Evolutionary conservation across 2,113 vertebrate species (phyloP), one percentile per base, ranked within the genome.

Genomic region (Gnathonemus echidnorhynchus): DNA sequence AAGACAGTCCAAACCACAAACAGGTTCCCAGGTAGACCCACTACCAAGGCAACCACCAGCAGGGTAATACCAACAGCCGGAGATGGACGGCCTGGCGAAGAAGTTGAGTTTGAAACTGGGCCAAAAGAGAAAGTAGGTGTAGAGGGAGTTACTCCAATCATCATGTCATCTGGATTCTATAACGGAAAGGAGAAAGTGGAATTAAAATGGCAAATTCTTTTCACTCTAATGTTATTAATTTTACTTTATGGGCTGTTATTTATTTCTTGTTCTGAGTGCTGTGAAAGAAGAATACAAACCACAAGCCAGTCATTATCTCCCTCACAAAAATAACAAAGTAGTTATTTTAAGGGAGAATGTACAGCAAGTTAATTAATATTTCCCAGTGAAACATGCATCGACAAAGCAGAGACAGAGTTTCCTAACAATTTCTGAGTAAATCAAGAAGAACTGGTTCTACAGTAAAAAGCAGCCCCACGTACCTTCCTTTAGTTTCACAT

Each of bases 1-100:
- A 92, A 89, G 88, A 96, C 70, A 53, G 95, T 95, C 95, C 94
- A 95, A 49, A 95, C 94, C 1, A 96, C 95, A 46, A 96, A 95
- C 58, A 93, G 77, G 42, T 96, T 96, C 31, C 95, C 95, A 0
- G 95, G 95, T 5, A 96, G 91, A 8, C 95, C 95, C 45, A 96
- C 88, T 19, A 93, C 87, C 13, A 95, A 92, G 0, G 95, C 95
- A 92, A 95, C 90, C 84, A 94, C 91, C 8, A 96, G 92, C 58
- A 95, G 93, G 84, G 91, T 89, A 0, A 92, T 91, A 56, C 95
- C 94, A 21, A 52, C 48, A 49, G 1, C 46, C 4, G 13, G 15
- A 31, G 88, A 88, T 2, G 46, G 31, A 35, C 4, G 45, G 11
- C 2, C 46, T 4, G 50, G 2, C 0, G 13, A 52, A 87, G 48